Base-by-base conservation (phyloP, 2,113 vertebrate species). In the Cololabis saira region DNA sequence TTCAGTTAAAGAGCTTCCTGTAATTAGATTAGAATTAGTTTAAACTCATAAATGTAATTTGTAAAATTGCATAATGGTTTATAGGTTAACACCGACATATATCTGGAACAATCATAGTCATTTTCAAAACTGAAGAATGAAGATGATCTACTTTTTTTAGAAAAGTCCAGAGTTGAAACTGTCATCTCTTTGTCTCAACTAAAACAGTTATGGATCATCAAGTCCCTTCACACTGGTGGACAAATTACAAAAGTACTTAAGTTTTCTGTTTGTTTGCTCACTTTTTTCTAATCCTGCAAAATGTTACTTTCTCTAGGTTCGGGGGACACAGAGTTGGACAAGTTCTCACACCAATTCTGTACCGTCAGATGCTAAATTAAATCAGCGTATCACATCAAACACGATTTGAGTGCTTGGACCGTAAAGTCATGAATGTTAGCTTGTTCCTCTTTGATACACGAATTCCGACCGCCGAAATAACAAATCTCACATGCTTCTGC, bases 381-480 rank as follows among this genome's bases (percentile, higher is more conserved):
- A 18, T 54, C n/a, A 70, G 80, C 80, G 24, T 24, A 15, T 42
- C 13, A 9, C 6, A 42, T 41, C 59, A 45, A 45, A n/a, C 16
- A 9, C 4, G 13, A 10, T 33, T 53, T 7, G 5, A n/a, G n/a
- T 33, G 3, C 10, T 30, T 30, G 8, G 8, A 3, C 4, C 3
- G 3, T 4, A 30, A 30, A 3, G 8, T 30, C 30, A 30, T 30
- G 8, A 30, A 30, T 62, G 16, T 49, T 17, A 19, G 70, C 71
- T 22, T 74, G 71, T 66, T 50, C 52, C 18, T 33, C 18, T 71
- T 45, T 63, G 2, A 62, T 27, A 71, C 58, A 41, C 24, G 37
- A 54, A 69, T 47, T 55, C 3, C 69, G 79, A 53, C 15, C 22
- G 62, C 18, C 14, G 51, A 47, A 61, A 66, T 57, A 15, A 21